Evolutionary conservation across 1,140 invertebrate species (phyloP).

Genomic region (Steinernema khuongi): DNA sequence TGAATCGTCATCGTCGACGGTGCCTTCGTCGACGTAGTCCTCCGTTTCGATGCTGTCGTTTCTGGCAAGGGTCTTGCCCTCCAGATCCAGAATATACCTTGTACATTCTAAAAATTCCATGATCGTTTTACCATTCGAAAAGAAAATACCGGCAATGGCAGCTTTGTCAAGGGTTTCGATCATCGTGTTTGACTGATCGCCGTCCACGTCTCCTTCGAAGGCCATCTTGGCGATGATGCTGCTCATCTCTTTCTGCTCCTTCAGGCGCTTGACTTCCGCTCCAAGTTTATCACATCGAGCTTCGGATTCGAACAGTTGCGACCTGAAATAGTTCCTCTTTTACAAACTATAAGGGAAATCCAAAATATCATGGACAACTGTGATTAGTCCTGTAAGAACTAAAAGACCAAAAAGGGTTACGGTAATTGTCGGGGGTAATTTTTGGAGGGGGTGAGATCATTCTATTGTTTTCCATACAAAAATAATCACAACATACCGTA

Average conservation of each 20-base stretch:
- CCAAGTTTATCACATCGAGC: not conserved
- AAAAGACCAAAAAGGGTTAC: too few relatives aligned
- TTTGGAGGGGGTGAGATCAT: too few relatives aligned
- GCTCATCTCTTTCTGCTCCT: constrained; percentile 3
- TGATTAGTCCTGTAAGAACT: too few relatives aligned
- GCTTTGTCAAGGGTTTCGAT: not conserved
- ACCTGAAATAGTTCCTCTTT: not conserved
- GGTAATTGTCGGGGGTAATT: too few relatives aligned
- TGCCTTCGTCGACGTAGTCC: not conserved
- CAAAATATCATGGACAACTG: too few relatives aligned
- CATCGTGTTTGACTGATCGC: not conserved
- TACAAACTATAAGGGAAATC: too few relatives aligned
- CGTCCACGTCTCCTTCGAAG: not conserved
- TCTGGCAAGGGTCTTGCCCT: not conserved
- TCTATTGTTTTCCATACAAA: too few relatives aligned
- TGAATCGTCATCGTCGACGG: constrained; percentile 1
- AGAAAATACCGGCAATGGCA: not conserved
- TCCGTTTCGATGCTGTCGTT: not conserved
- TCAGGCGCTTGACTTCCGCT: not conserved
- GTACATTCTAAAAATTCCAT: not conserved
- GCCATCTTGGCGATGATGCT: constrained; percentile 7
- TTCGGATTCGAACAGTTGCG: not conserved
- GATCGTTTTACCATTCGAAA: not conserved
- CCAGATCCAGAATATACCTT: not conserved
- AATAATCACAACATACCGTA: not conserved